Evolutionary conservation across 2,797 vertebrate genomes (phyloP).

Genomic region (Epinephelus malabaricus): DNA sequence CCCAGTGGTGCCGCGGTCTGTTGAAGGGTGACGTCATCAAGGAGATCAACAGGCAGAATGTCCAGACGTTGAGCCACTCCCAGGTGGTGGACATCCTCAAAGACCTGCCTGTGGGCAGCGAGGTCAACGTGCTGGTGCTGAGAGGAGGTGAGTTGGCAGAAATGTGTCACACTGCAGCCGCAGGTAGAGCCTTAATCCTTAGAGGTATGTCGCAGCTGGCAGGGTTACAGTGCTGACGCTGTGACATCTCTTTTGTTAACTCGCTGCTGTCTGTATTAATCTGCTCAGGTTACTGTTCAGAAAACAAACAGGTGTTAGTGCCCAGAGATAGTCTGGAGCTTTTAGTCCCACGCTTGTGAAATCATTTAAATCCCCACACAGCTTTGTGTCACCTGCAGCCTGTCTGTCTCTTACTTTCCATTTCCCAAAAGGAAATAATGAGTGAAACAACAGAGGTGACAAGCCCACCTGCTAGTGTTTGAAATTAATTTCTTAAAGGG

Average conservation of each 20-base stretch:
- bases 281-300: slow-evolving; percentile 41
- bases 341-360: slow-evolving; percentile 34
- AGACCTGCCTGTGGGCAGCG: slow-evolving; percentile 94
- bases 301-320: slow-evolving; percentile 46
- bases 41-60: slow-evolving; percentile 96
- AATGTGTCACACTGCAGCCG: not conserved
- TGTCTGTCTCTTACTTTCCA: not conserved
- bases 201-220: slow-evolving; percentile 43
- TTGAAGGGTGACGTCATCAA: slow-evolving; percentile 97
- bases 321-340: slow-evolving; percentile 29
- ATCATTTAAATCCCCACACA: slow-evolving; percentile 45
- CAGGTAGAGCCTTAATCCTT: slow-evolving; percentile 34
- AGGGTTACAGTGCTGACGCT: slow-evolving; percentile 15
- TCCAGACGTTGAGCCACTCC: slow-evolving; percentile 93
- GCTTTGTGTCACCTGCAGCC: slow-evolving; percentile 11
- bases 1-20: slow-evolving; percentile 97
- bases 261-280: slow-evolving; percentile 43
- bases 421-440: slow-evolving; percentile 4
- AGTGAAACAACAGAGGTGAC: slow-evolving; percentile 11
- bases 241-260: slow-evolving; percentile 38
- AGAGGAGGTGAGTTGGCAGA: slow-evolving; percentile 90
- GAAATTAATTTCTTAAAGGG: not conserved
- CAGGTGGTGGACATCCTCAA: slow-evolving; percentile 99
- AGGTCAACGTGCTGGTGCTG: slow-evolving; percentile 94
- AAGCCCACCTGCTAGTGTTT: slow-evolving; percentile 7